phyloP scores from a whole-genome alignment of 2,113 vertebrate species.

The Tringa solitaria region DNA sequence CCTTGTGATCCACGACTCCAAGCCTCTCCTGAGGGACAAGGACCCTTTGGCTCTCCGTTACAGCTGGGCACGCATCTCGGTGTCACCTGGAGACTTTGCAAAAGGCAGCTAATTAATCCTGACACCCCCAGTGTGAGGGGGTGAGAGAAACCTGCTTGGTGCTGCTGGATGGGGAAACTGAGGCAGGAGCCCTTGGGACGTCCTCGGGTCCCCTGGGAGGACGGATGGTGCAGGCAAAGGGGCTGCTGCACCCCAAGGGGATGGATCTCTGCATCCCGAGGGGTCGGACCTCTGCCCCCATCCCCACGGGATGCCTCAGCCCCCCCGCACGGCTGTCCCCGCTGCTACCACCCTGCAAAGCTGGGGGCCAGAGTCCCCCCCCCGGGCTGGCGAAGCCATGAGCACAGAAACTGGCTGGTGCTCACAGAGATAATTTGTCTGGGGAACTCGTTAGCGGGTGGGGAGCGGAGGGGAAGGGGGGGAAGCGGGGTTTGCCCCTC shows the following conservation, averaged over 20 bases:
- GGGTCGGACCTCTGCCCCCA: rapidly evolving
- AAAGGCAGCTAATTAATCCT: not conserved
- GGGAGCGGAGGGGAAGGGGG: not conserved
- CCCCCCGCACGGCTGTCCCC: rapidly evolving
- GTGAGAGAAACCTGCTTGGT: rapidly evolving
- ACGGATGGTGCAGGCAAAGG: not conserved
- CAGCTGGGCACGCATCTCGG: not conserved
- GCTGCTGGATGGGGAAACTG: not conserved
- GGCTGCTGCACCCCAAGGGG: not conserved
- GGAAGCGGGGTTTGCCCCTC: rapidly evolving
- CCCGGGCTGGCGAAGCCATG: rapidly evolving
- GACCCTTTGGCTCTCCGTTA: rapidly evolving
- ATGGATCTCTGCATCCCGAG: not conserved
- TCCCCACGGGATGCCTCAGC: rapidly evolving
- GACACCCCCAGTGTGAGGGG: not conserved
- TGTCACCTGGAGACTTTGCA: not conserved
- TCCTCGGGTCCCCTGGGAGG: too few relatives aligned
- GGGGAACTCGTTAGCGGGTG: rapidly evolving
- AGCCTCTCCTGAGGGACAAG: not conserved
- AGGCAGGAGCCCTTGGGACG: not conserved
- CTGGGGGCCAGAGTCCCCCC: rapidly evolving
- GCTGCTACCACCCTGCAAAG: not conserved
- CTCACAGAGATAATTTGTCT: not conserved
- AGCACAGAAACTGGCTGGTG: not conserved
- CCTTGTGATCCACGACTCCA: rapidly evolving